These are phyloP conservation scores for Morone saxatilis DNA, from an alignment of 2,113 vertebrate genomes.

Conservation along the genomic window DNA sequence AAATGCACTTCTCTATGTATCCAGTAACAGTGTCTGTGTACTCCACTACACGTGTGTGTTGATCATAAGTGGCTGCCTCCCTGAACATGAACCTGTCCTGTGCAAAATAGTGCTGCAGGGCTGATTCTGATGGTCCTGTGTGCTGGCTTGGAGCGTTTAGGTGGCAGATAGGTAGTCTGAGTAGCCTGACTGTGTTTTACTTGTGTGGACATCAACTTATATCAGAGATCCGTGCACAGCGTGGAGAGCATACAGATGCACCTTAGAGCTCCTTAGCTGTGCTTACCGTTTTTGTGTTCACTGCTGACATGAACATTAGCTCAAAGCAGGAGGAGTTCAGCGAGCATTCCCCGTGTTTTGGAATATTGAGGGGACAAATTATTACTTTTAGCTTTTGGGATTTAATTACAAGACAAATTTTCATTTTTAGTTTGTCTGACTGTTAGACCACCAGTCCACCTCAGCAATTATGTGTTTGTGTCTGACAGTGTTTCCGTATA, in stretches of 20 bases:
- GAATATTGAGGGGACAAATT: background rate
- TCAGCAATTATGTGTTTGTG: background rate
- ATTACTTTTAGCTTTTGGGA: background rate
- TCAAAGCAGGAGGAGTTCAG: background rate
- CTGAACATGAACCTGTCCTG: too few species aligned
- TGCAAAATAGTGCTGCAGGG: too few species aligned
- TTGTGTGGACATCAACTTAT: too few species aligned
- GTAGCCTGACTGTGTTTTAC: too few species aligned
- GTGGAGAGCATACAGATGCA: background rate
- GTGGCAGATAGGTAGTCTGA: too few species aligned
- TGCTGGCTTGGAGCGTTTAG: too few species aligned
- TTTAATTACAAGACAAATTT: background rate
- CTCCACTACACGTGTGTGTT: too few species aligned
- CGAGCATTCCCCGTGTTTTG: background rate
- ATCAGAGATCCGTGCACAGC: background rate
- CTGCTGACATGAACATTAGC: background rate
- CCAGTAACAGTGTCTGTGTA: too few species aligned
- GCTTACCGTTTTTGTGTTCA: background rate
- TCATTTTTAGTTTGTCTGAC: background rate
- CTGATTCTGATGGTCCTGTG: too few species aligned
- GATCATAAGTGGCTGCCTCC: too few species aligned
- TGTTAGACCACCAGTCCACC: background rate
- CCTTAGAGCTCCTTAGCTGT: too few species aligned
- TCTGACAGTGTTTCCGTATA: slow-evolving; percentile 4
- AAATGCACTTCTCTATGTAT: too few species aligned